Conservation (phyloP, 2,113 vertebrate genomes). For the Benitochromis conjunctus region DNA sequence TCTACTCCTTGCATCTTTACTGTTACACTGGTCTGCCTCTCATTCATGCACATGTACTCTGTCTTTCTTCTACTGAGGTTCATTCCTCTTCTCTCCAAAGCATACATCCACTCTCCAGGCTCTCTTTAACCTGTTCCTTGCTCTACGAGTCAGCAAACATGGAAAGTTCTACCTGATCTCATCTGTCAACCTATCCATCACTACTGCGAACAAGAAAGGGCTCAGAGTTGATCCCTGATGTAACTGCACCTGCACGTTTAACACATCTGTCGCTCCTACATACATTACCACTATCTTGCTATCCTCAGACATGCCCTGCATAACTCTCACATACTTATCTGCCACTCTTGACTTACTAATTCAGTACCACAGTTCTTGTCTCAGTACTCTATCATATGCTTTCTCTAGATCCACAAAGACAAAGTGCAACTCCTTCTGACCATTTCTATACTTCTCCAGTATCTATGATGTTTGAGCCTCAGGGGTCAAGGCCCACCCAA, state of each 20-base stretch:
- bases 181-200: neutral
- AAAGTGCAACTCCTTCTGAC: neutral
- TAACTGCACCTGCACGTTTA: neutral
- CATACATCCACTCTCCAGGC: neutral
- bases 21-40: neutral
- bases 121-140: neutral
- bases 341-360: neutral
- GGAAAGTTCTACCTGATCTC: neutral
- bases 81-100: neutral
- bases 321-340: neutral
- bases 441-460: neutral
- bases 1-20: neutral
- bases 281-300: neutral
- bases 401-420: neutral
- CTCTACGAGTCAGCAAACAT: neutral
- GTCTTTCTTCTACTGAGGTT: neutral
- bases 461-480: accelerated
- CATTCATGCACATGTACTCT: neutral
- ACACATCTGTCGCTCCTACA: neutral
- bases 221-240: neutral
- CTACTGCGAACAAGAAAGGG: neutral
- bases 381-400: neutral
- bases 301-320: neutral
- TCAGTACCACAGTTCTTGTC: neutral
- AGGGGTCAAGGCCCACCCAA: neutral